A percentile compares a stretch with the other conserved stretches of the same genome.
Conservation (phyloP, 2,113 vertebrate genomes). For the Cebus imitator region DNA sequence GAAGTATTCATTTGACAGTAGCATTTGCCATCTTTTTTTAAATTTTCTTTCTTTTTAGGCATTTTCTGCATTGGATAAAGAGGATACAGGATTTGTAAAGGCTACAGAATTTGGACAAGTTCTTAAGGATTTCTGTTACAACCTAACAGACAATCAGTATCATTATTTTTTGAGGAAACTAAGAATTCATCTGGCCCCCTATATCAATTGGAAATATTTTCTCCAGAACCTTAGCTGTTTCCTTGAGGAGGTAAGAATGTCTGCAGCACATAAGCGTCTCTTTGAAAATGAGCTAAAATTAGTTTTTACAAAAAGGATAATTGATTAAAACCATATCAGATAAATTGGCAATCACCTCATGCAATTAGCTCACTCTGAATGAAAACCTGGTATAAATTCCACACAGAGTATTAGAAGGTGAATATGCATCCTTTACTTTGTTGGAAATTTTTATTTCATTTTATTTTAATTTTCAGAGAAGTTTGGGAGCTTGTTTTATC, state of each 20-base stretch:
- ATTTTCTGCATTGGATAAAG: constrained; percentile 83
- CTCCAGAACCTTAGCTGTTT: constrained; percentile 78
- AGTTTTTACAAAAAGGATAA: not conserved
- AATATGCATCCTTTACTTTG: not conserved
- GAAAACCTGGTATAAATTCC: not conserved
- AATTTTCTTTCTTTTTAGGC: constrained; percentile 61
- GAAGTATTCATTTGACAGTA: not conserved
- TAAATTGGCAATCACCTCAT: not conserved
- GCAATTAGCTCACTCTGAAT: not conserved
- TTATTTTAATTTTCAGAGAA: not conserved
- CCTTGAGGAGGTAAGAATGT: constrained; percentile 75
- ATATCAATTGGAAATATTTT: constrained; percentile 83
- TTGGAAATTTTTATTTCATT: not conserved
- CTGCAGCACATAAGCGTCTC: not conserved
- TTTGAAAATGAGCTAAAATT: not conserved
- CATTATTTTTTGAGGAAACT: constrained; percentile 82
- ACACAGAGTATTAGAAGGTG: not conserved
- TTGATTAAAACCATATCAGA: not conserved
- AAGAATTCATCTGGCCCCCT: constrained; percentile 69
- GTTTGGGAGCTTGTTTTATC: not conserved
- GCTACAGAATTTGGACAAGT: constrained; percentile 81
- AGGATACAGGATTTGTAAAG: constrained; percentile 77
- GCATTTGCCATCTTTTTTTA: not conserved
- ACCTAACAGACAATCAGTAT: constrained; percentile 81
- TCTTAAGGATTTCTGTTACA: constrained; percentile 83